Conservation (phyloP, 2,888 invertebrate species). For the Scaptomyza cyrtandrae region DNA sequence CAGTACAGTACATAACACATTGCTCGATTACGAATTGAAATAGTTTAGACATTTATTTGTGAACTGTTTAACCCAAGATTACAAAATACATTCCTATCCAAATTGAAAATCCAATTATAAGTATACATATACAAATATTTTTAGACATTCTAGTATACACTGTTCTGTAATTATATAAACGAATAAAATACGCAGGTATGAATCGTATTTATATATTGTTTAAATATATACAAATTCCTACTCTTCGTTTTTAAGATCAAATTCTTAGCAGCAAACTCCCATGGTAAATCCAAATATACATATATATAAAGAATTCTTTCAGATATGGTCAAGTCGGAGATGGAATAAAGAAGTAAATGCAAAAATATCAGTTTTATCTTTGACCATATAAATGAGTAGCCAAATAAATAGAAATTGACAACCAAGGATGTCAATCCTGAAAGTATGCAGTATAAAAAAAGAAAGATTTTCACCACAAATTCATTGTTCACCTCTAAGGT, state of each 20-base stretch:
- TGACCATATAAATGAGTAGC: too few relatives aligned
- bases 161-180: constrained; percentile 48
- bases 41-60: constrained; percentile 23
- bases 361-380: not conserved
- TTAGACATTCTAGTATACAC: constrained; percentile 40
- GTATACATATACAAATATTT: constrained; percentile 23
- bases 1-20: constrained; percentile 17
- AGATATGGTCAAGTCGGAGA: too few relatives aligned
- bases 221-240: too few relatives aligned
- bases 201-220: constrained; percentile 10
- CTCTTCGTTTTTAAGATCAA: too few relatives aligned
- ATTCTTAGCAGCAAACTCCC: too few relatives aligned
- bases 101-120: constrained; percentile 24
- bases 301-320: too few relatives aligned
- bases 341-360: too few relatives aligned
- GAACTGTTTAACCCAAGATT: constrained; percentile 40
- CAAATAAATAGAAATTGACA: too few relatives aligned
- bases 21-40: constrained; percentile 8
- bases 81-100: constrained; percentile 42
- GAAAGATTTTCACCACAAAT: too few relatives aligned
- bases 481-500: too few relatives aligned
- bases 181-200: constrained; percentile 43
- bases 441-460: not conserved
- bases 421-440: not conserved
- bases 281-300: too few relatives aligned